A percentile compares a stretch with the other conserved stretches of the same genome.
These are phyloP conservation scores for Drosophila kuntzei DNA, from an alignment of 2,888 invertebrate species.

Conservation along the genomic window DNA sequence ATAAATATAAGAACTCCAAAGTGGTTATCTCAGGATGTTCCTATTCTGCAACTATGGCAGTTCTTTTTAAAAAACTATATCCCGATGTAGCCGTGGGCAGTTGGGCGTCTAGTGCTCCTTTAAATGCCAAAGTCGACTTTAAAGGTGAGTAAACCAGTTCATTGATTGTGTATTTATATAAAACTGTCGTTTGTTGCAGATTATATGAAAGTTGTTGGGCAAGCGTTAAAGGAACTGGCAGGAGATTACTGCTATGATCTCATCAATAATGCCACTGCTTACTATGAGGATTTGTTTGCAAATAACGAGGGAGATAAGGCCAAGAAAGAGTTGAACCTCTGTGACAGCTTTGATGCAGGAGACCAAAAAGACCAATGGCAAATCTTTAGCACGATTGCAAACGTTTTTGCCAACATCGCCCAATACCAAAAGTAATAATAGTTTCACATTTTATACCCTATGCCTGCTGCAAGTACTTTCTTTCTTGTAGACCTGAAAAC, in stretches of 20 bases:
- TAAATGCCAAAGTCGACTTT: slow-evolving; percentile 87
- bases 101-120: slow-evolving; percentile 88
- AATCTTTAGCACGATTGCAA: slow-evolving; percentile 72
- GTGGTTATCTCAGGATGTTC: slow-evolving; percentile 88
- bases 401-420: slow-evolving; percentile 69
- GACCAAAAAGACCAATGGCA: slow-evolving; percentile 65
- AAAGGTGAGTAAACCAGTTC: slow-evolving; percentile 60
- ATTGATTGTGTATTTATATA: not conserved
- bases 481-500: slow-evolving; percentile 43
- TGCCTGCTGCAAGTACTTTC: not conserved
- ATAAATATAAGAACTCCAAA: slow-evolving; percentile 78
- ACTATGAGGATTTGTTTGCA: slow-evolving; percentile 59
- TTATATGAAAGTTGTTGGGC: slow-evolving; percentile 73
- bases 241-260: slow-evolving; percentile 70
- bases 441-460: rapidly evolving
- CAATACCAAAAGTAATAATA: slow-evolving; percentile 66
- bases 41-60: slow-evolving; percentile 88
- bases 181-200: slow-evolving; percentile 33
- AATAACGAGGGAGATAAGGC: slow-evolving; percentile 45
- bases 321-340: slow-evolving; percentile 66
- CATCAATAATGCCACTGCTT: slow-evolving; percentile 64
- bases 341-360: slow-evolving; percentile 58
- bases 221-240: slow-evolving; percentile 59
- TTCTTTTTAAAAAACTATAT: slow-evolving; percentile 88
- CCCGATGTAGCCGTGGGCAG: slow-evolving; percentile 87